Percentiles rank a stretch among this genome's conserved stretches.
Evolutionary conservation across 2,797 vertebrate genomes (phyloP).

Genomic region (Enteromius paludinosus): DNA sequence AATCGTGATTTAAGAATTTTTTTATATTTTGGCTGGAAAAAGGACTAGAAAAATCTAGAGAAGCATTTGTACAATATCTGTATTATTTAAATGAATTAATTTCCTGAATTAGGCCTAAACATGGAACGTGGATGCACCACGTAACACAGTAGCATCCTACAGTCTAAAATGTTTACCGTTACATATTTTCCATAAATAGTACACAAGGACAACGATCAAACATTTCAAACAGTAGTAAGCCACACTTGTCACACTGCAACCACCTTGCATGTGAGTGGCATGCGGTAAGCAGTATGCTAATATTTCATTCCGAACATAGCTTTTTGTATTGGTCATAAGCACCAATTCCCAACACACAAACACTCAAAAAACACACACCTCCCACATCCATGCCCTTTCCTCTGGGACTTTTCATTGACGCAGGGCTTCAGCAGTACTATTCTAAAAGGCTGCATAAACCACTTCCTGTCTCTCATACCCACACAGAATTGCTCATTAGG

Average conservation of each 20-base stretch:
- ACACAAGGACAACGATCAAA: not conserved
- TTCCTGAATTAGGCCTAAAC: not conserved
- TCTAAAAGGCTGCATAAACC: constrained; percentile 36
- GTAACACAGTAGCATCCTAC: not conserved
- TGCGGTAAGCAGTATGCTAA: not conserved
- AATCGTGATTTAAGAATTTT: too few species aligned
- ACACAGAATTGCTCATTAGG: constrained; percentile 43
- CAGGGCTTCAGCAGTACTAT: constrained; percentile 20
- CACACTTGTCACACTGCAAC: not conserved
- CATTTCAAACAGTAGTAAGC: not conserved
- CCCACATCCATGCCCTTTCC: constrained; percentile 28
- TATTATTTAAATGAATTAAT: not conserved
- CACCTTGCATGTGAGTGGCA: not conserved
- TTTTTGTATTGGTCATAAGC: constrained; percentile 4
- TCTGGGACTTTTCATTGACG: constrained; percentile 42
- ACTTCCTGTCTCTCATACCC: constrained; percentile 40
- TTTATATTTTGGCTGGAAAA: too few species aligned
- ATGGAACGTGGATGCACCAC: not conserved
- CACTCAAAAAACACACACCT: constrained; percentile 29
- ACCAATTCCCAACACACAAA: constrained; percentile 38
- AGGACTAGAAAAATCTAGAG: too few species aligned
- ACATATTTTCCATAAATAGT: not conserved
- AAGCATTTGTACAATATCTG: not conserved
- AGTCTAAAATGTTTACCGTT: not conserved
- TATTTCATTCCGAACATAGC: not conserved